Conservation (phyloP, 2,888 invertebrate genomes). For the Taphrorychus bicolor region DNA sequence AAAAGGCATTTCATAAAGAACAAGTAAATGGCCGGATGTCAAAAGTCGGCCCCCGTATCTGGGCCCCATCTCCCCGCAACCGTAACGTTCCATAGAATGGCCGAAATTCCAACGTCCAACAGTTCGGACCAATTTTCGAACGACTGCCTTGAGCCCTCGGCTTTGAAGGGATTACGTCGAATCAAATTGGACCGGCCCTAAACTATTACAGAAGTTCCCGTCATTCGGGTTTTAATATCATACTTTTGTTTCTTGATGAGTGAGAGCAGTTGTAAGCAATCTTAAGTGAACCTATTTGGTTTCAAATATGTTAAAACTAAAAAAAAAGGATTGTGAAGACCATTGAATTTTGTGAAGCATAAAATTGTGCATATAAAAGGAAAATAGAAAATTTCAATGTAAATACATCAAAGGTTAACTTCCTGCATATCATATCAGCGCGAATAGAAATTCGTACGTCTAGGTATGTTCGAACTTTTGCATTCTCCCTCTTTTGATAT, state of each 20-base stretch:
- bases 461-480: neutral
- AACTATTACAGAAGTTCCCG: slow-evolving; percentile 14
- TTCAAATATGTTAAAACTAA: neutral
- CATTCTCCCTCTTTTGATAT: neutral
- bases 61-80: slow-evolving; percentile 15
- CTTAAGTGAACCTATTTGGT: neutral
- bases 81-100: slow-evolving; percentile 24
- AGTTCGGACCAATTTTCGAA: slow-evolving; percentile 25
- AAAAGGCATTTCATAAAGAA: slow-evolving; percentile 20
- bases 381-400: neutral
- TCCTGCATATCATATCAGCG: neutral
- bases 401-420: neutral
- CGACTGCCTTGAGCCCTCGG: slow-evolving; percentile 26
- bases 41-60: slow-evolving; percentile 18
- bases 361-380: neutral
- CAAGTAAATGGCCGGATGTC: slow-evolving; percentile 12
- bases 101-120: slow-evolving; percentile 25
- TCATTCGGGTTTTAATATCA: neutral
- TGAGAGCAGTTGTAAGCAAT: neutral
- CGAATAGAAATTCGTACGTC: neutral
- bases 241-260: neutral
- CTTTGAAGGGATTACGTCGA: slow-evolving; percentile 26
- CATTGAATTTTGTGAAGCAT: neutral
- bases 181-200: slow-evolving; percentile 16
- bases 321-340: neutral